Evolutionary conservation across 2,797 vertebrate species (phyloP).

Genomic region (Amniataba percoides): DNA sequence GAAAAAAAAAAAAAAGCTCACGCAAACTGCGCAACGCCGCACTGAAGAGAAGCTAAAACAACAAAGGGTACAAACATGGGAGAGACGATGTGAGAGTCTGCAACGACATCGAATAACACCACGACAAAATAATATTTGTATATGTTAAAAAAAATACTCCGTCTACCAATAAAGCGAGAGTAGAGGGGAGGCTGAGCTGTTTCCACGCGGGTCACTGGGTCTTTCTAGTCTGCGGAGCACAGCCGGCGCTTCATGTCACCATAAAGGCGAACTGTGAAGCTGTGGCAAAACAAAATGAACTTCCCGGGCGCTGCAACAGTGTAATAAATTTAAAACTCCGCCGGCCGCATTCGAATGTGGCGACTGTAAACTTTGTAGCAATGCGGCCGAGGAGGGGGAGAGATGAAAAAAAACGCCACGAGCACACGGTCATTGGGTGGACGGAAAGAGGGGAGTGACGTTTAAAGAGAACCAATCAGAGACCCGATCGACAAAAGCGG

Average conservation of each 20-base stretch:
- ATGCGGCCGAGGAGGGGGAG: slow-evolving; percentile 42
- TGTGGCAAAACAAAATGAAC: no score
- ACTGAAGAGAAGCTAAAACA: background rate
- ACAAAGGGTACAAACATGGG: slow-evolving; percentile 34
- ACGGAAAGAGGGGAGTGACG: slow-evolving; percentile 35
- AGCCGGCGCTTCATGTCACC: background rate
- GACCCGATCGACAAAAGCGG: no score
- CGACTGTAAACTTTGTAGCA: slow-evolving; percentile 71
- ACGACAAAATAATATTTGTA: background rate
- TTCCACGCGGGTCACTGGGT: slow-evolving; percentile 11
- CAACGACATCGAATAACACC: slow-evolving; percentile 4
- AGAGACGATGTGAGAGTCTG: slow-evolving; percentile 23
- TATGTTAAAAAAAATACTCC: background rate
- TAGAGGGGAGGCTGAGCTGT: slow-evolving; percentile 25
- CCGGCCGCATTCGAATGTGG: slow-evolving; percentile 15
- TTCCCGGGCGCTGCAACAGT: accelerated
- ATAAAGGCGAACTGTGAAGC: background rate
- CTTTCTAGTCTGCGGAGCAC: background rate
- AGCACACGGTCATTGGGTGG: slow-evolving; percentile 56
- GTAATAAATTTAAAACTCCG: background rate
- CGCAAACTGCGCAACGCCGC: background rate
- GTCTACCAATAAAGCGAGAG: background rate
- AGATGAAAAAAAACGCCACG: slow-evolving; percentile 21
- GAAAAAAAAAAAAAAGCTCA: background rate
- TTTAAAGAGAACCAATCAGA: slow-evolving; percentile 63